Evolutionary conservation across 2,797 vertebrate species (phyloP), one percentile per base, ranked within the genome.

Genomic region (Luscinia luscinia): DNA sequence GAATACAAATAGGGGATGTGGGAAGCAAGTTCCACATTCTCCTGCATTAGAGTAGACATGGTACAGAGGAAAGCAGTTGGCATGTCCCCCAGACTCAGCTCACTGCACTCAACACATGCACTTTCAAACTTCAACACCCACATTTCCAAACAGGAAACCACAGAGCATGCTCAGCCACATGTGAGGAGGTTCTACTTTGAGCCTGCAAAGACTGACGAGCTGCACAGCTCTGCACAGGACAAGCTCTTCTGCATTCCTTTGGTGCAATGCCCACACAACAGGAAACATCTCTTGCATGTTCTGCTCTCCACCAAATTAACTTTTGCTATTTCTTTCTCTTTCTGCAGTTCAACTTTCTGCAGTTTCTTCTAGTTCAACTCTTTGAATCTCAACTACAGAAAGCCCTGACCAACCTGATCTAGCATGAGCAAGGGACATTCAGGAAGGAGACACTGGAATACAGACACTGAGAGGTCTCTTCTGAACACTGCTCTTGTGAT

Each of bases 141-240:
- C 12, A 4, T 52, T 90, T 80, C 76, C 57, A 77, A 94, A 70
- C 72, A 91, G 82, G 83, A 93, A 93, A 80, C 28, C 17, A 57
- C 20, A 45, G n/a, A 15, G 28, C 24, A 27, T 46, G 34, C 75
- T 18, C 10, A 5, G 34, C 28, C 66, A 58, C 28, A 20, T 0
- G 4, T 21, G 76, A 64, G 27, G 9, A 41, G 38, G 41, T 36
- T 91, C 58, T 58, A 13, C 48, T 72, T 10, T 43, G 72, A 64
- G 73, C 43, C 66, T 67, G 32, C 45, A 61, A 59, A 78, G 66
- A 36, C 74, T 17, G 26, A 86, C 0, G 0, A 72, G 45, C 64
- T 80, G 73, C 22, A 15, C n/a, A 27, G 32, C 1, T 54, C 64
- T 48, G 75, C 84, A 68, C 41, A 91, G 57, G 20, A 76, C 12